Percentiles rank a stretch among this genome's conserved stretches.
These are phyloP conservation scores for Phalacrocorax carbo DNA, from an alignment of 2,113 vertebrate genomes.

Conservation along the genomic window DNA sequence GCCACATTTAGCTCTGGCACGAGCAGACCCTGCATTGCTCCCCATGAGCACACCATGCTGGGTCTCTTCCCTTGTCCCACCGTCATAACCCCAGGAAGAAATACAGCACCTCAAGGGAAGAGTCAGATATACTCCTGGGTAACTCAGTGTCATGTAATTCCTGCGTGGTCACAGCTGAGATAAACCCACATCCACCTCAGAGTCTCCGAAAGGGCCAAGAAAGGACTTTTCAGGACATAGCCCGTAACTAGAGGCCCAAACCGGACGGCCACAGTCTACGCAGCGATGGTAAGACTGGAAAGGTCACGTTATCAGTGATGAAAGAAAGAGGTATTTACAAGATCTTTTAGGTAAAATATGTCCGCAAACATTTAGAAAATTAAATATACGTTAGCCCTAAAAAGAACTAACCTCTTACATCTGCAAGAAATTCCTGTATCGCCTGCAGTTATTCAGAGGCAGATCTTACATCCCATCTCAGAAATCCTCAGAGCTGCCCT, in stretches of 20 bases:
- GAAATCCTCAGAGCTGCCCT: neutral
- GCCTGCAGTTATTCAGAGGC: neutral
- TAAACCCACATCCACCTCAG: neutral
- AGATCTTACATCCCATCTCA: neutral
- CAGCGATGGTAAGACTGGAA: neutral
- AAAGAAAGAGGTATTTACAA: neutral
- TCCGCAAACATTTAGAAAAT: neutral
- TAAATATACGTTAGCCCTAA: neutral
- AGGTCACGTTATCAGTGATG: accelerated
- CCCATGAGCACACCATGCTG: accelerated
- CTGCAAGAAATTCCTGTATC: neutral
- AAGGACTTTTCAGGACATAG: neutral
- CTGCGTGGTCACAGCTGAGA: neutral
- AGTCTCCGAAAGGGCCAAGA: neutral
- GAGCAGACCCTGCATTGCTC: neutral
- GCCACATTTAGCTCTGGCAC: neutral
- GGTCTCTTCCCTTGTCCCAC: neutral
- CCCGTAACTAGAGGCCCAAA: neutral
- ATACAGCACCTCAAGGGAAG: neutral
- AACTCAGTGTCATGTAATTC: neutral
- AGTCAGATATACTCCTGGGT: neutral
- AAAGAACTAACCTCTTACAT: neutral
- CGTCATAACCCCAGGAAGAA: neutral
- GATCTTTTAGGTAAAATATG: neutral
- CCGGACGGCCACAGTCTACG: neutral